phyloP scores from a whole-genome alignment of 2,113 vertebrate genomes.

The Pachyramphus minor region DNA sequence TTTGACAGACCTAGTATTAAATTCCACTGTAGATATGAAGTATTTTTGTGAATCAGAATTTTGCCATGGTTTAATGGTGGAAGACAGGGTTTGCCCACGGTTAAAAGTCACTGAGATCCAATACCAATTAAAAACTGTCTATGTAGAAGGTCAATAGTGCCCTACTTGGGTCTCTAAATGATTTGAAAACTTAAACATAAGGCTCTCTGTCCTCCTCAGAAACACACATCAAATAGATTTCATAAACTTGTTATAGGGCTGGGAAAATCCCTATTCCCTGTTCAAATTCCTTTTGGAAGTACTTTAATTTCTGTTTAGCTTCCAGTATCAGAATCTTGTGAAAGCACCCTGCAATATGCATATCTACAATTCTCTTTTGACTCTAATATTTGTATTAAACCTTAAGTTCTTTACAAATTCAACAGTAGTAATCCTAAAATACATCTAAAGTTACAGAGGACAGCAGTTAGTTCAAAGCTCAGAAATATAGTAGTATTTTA shows the following conservation, averaged over 20 bases:
- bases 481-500: neutral
- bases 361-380: slow-evolving; percentile 49
- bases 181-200: neutral
- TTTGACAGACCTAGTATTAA: neutral
- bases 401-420: slow-evolving; percentile 43
- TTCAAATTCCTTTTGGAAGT: slow-evolving; percentile 51
- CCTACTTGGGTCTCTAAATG: neutral
- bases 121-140: neutral
- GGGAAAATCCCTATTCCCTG: slow-evolving; percentile 42
- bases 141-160: neutral
- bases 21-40: neutral
- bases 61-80: neutral
- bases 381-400: slow-evolving; percentile 32
- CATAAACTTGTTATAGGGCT: slow-evolving; percentile 8
- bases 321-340: slow-evolving; percentile 3
- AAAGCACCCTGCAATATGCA: slow-evolving; percentile 29
- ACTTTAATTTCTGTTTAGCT: slow-evolving; percentile 55
- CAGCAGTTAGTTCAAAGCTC: neutral
- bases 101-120: neutral
- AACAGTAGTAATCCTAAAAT: slow-evolving; percentile 49
- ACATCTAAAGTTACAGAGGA: slow-evolving; percentile 10
- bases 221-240: slow-evolving; percentile 46
- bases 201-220: slow-evolving; percentile 10
- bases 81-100: neutral
- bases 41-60: neutral